phyloP scores from a whole-genome alignment of 2,113 vertebrate species.

The Hystrix brachyura region DNA sequence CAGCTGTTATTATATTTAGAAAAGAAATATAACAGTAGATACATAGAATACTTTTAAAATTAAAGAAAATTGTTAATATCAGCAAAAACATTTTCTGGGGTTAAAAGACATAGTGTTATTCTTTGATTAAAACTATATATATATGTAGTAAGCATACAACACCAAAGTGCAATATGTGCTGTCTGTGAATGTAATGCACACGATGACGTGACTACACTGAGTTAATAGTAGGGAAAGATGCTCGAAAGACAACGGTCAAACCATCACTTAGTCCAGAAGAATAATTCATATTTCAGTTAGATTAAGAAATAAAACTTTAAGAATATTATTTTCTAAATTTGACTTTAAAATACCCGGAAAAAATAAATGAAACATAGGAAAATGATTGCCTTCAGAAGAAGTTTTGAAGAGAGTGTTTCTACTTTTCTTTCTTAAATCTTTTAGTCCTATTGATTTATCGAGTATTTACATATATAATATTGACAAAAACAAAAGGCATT shows the following conservation, averaged over 20 bases:
- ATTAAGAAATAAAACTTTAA: neutral
- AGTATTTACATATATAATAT: neutral
- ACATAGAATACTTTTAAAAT: neutral
- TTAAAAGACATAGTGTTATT: neutral
- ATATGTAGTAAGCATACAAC: neutral
- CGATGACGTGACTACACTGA: neutral
- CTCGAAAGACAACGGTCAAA: neutral
- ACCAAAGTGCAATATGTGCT: neutral
- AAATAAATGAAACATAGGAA: neutral
- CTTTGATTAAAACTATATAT: neutral
- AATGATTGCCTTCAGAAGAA: neutral
- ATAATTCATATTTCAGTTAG: neutral
- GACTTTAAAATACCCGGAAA: neutral
- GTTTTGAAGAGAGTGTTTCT: neutral
- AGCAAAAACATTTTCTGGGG: neutral
- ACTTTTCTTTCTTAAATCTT: neutral
- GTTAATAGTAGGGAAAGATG: neutral
- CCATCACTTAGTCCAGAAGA: neutral
- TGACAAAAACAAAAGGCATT: slow-evolving; percentile 19
- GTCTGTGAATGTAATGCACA: neutral
- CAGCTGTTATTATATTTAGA: neutral
- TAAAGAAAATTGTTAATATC: neutral
- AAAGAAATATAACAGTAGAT: neutral
- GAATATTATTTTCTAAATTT: neutral
- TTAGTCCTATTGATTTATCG: neutral